Base-by-base conservation (phyloP, 2,888 invertebrate species). In the Platycheirus rosarum region DNA sequence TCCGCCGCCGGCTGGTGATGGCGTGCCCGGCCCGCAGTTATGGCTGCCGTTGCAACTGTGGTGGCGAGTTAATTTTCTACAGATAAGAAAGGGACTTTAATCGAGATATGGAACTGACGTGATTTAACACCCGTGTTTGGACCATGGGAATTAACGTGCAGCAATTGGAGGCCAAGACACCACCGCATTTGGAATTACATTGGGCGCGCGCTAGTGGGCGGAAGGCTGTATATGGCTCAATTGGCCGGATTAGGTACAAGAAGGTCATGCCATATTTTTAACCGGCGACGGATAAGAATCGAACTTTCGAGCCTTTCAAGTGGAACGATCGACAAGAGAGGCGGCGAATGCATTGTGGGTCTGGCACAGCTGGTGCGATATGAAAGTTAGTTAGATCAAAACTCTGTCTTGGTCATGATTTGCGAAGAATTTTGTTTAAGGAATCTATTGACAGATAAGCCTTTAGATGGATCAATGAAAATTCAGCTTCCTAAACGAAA, bases 21-120 rank as follows among this genome's bases (percentile, higher is more conserved):
- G n/a, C 20, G 35, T 23, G 20, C 37, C 35, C 2, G 6, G 23
- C n/a, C n/a, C 6, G 37, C 9, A 23, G 57, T 23, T 49, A 14
- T 35, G 4, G 35, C 57, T 23, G 40, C 44, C 16, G 60, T 13
- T 32, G 40, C 57, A 42, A 57, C 65, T 37, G 49, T 40, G 37
- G 32, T 68, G 71, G 77, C 60, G 46, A 78, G 71, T 68, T 75
- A 75, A 80, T 80, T 75, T 80, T 57, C 42, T 46, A 20, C 37
- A 44, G 80, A 80, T 80, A 75, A 75, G 66, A 80, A 80, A 75
- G 75, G 80, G 70, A 80, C 75, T 40, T 62, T 75, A 80, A 80
- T 80, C 80, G 49, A 20, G 75, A 71, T 80, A 65, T 37, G 65
- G 57, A 53, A 51, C 51, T 57, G 79, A 80, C 70, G 79, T 80